These are phyloP conservation scores for Thereva nobilitata DNA, from an alignment of 2,888 invertebrate species.

Conservation along the genomic window DNA sequence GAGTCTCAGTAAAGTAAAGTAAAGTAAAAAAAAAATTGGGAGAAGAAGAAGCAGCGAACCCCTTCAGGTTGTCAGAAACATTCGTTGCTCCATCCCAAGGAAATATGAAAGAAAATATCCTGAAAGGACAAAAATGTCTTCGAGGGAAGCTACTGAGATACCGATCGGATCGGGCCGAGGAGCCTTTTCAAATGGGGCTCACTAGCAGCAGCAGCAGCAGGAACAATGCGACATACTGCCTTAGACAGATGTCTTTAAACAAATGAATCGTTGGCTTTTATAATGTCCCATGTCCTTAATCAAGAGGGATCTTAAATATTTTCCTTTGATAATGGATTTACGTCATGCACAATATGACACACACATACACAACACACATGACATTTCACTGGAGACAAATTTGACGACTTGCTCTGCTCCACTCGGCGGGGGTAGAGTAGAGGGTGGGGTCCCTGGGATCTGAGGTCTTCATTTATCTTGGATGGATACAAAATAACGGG, in stretches of 20 bases:
- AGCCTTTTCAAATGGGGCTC: too few relatives aligned
- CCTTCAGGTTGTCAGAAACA: constrained; percentile 20
- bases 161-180: too few relatives aligned
- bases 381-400: too few relatives aligned
- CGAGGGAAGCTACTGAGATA: too few relatives aligned
- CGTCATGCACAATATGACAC: constrained; percentile 6
- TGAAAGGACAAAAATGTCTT: background rate
- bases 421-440: too few relatives aligned
- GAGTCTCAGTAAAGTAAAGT: too few relatives aligned
- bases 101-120: constrained; percentile 16
- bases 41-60: background rate
- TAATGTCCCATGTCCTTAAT: constrained; percentile 1
- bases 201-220: background rate
- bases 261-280: constrained; percentile 12
- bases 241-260: constrained; percentile 23
- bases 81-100: constrained; percentile 9
- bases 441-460: too few relatives aligned
- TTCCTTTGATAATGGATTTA: constrained; percentile 21
- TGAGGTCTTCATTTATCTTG: too few relatives aligned
- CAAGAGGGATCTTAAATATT: constrained; percentile 10
- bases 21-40: too few relatives aligned
- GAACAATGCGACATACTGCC: constrained; percentile 16
- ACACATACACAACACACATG: too few relatives aligned
- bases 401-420: too few relatives aligned
- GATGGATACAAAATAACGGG: too few relatives aligned